These are phyloP conservation scores for Drosophila nebulosa DNA, from an alignment of 1,140 invertebrate species.

Conservation along the genomic window DNA sequence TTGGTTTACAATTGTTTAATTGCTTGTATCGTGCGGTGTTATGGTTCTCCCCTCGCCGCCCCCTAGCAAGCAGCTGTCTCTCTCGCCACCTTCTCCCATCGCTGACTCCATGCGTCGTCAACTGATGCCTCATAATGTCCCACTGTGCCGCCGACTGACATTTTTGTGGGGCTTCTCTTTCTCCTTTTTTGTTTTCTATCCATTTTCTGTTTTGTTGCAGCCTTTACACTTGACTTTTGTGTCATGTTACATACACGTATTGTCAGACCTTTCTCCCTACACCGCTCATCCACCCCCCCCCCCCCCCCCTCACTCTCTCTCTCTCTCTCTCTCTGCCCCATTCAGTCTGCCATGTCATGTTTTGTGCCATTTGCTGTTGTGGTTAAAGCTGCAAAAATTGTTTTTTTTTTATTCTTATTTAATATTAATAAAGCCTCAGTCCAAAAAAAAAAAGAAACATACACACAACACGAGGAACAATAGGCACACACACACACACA, in stretches of 20 bases:
- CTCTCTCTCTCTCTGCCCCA: too few species aligned
- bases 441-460: background rate
- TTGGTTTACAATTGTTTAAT: constrained; percentile 67
- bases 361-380: background rate
- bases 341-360: background rate
- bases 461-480: background rate
- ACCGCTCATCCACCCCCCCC: background rate
- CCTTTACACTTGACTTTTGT: constrained; percentile 22
- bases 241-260: constrained; percentile 21
- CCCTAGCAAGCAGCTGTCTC: background rate
- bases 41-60: constrained; percentile 14
- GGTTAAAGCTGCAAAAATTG: background rate
- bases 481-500: background rate
- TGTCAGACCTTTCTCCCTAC: background rate
- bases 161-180: constrained; percentile 37
- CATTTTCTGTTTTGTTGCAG: background rate
- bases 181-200: background rate
- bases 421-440: background rate
- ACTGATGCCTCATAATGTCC: background rate
- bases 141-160: constrained; percentile 11
- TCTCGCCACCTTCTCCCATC: background rate
- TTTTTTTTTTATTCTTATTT: background rate
- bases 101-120: background rate
- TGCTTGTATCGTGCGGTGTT: constrained; percentile 58
- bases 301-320: too few species aligned